A percentile compares a stretch with the other conserved stretches of the same genome.
Evolutionary conservation across 1,140 invertebrate genomes (phyloP).

Genomic region (Notospermus geniculatus): DNA sequence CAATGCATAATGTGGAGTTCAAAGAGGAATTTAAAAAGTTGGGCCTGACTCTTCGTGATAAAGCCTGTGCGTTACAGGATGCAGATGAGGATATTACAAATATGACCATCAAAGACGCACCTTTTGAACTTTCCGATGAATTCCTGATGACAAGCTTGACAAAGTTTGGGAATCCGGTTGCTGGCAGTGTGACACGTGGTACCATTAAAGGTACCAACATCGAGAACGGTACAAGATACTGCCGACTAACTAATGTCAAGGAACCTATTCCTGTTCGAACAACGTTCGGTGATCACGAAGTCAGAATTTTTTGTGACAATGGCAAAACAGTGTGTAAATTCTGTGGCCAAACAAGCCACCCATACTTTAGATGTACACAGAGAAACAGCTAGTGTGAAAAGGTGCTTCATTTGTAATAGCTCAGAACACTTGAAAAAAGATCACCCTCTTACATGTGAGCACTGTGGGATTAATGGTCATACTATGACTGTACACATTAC

Average conservation of each 20-base stretch:
- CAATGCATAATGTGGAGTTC: no score
- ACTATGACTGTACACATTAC: background rate
- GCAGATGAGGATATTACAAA: no score
- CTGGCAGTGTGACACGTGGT: background rate
- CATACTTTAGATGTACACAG: background rate
- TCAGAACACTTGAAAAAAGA: background rate
- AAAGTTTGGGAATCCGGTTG: background rate
- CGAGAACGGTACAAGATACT: background rate
- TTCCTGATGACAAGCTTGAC: no score
- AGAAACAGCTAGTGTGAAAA: background rate
- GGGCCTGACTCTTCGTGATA: no score
- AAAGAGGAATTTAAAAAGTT: no score
- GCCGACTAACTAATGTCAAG: background rate
- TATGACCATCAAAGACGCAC: no score
- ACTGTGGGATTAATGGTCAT: background rate
- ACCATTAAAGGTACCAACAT: background rate
- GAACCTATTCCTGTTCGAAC: background rate
- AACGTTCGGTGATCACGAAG: background rate
- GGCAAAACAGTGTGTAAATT: background rate
- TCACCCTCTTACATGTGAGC: background rate
- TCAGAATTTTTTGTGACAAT: background rate
- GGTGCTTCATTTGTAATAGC: background rate
- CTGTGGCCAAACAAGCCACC: background rate
- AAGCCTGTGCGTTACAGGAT: no score
- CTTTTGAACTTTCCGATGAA: no score